These are phyloP conservation scores for Diachasmimorpha longicaudata DNA, from an alignment of 1,140 invertebrate genomes.

Conservation along the genomic window DNA sequence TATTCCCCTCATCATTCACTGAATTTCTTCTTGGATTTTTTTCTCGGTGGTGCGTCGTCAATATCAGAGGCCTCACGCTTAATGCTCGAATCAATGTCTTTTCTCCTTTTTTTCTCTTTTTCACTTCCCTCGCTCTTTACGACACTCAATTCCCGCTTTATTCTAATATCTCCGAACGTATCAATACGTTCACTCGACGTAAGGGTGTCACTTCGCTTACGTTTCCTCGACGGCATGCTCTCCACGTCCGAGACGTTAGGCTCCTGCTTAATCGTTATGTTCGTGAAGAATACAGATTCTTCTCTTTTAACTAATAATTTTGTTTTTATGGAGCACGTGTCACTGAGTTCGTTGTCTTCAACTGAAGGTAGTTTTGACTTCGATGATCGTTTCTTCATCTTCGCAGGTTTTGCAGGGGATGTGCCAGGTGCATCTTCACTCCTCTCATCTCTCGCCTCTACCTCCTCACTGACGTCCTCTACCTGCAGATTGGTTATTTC, in stretches of 20 bases:
- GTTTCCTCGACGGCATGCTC: background rate
- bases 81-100: background rate
- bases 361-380: background rate
- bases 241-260: conserved; percentile 20
- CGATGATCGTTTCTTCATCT: background rate
- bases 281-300: background rate
- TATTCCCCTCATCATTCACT: conserved; percentile 11
- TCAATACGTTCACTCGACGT: background rate
- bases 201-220: background rate
- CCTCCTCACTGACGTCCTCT: conserved; percentile 10
- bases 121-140: background rate
- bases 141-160: background rate
- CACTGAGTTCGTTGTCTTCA: background rate
- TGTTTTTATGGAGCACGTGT: background rate
- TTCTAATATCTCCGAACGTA: background rate
- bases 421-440: conserved; percentile 21
- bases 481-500: background rate
- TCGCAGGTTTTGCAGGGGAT: background rate
- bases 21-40: conserved; percentile 19
- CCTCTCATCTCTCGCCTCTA: conserved; percentile 10
- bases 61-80: background rate
- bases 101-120: background rate
- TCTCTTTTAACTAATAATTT: conserved; percentile 22
- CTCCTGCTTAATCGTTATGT: conserved; percentile 26
- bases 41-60: background rate